A percentile compares a stretch with the other conserved stretches of the same genome.
These are phyloP conservation scores for Notarius quadriscutis DNA, from an alignment of 2,113 vertebrate species.

Conservation along the genomic window DNA sequence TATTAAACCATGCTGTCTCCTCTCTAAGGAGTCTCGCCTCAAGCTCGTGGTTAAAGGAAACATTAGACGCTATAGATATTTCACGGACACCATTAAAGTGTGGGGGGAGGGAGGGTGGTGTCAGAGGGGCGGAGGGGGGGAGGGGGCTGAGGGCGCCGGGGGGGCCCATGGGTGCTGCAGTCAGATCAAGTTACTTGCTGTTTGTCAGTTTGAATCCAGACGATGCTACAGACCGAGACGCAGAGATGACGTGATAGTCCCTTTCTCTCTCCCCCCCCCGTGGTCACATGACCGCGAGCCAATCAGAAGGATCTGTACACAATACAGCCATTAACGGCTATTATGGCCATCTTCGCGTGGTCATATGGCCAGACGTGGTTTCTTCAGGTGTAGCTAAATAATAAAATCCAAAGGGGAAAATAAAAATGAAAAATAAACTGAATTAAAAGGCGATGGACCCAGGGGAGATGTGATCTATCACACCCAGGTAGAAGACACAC, in stretches of 20 bases:
- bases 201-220: conserved; percentile 9
- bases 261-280: neutral
- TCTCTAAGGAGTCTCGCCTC: conserved; percentile 15
- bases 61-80: conserved; percentile 45
- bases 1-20: conserved; percentile 1
- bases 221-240: neutral
- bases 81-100: conserved; percentile 29
- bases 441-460: neutral
- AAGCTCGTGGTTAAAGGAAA: conserved; percentile 35
- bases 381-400: neutral
- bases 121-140: neutral
- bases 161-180: neutral
- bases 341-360: neutral
- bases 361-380: neutral
- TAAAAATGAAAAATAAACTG: neutral
- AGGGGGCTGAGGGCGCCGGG: neutral
- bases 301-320: neutral
- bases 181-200: neutral
- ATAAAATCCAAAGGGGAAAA: neutral
- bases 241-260: neutral
- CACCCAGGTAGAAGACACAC: too few relatives aligned
- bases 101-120: neutral
- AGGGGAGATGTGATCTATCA: too few relatives aligned
- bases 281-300: neutral
- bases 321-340: neutral